phyloP scores from a whole-genome alignment of 2,113 vertebrate genomes.

The Salminus brasiliensis region DNA sequence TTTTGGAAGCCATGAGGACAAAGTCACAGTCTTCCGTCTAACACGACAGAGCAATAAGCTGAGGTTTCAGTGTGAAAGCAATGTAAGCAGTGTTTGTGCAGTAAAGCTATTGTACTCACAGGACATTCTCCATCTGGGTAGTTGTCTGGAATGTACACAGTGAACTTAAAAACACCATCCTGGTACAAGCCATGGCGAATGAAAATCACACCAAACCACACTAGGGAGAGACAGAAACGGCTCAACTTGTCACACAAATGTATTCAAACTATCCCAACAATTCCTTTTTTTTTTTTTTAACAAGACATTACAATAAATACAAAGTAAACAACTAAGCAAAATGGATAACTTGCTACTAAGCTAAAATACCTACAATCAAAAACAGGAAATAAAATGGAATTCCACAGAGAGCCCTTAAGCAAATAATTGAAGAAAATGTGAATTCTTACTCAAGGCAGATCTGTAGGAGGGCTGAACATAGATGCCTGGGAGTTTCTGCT shows the following conservation, averaged over 20 bases:
- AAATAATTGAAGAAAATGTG: background rate
- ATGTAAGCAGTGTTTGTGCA: background rate
- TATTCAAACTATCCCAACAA: background rate
- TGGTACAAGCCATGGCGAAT: constrained; percentile 96
- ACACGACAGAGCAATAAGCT: background rate
- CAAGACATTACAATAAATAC: too few relatives aligned
- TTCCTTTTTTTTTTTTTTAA: too few relatives aligned
- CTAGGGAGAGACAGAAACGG: constrained; percentile 72
- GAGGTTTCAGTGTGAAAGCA: background rate
- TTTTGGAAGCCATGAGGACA: too few relatives aligned
- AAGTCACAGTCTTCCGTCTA: too few relatives aligned
- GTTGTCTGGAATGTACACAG: constrained; percentile 98
- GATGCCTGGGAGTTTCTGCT: constrained; percentile 95
- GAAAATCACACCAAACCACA: constrained; percentile 99
- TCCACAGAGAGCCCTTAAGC: too few relatives aligned
- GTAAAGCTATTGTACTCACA: constrained; percentile 60
- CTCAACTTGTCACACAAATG: too few relatives aligned
- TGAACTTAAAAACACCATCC: constrained; percentile 98
- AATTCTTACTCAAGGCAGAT: constrained; percentile 90
- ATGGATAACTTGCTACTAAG: too few relatives aligned
- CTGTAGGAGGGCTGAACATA: constrained; percentile 97
- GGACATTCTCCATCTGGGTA: constrained; percentile 98
- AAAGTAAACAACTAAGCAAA: too few relatives aligned
- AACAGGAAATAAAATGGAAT: background rate
- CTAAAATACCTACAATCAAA: too few relatives aligned